Evolutionary conservation across 2,888 invertebrate species (phyloP).

Genomic region (Synanthedon myopaeformis): DNA sequence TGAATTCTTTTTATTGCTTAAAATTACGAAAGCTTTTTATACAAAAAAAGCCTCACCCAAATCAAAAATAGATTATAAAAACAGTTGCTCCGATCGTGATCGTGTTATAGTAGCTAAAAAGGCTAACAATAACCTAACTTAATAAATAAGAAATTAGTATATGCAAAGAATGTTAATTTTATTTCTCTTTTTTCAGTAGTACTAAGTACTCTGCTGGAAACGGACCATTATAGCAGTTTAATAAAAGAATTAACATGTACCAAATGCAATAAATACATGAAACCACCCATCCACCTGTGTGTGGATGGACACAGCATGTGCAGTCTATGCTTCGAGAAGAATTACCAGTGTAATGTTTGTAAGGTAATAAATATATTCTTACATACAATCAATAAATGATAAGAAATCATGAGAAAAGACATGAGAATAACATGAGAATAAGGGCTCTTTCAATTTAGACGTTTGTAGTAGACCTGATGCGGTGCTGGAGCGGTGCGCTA

Average conservation of each 20-base stretch:
- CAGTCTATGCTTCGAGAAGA: conserved; percentile 48
- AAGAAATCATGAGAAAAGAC: background rate
- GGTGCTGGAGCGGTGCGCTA: no score
- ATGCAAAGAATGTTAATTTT: background rate
- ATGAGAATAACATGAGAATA: no score
- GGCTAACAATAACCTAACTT: no score
- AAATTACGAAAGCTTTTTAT: no score
- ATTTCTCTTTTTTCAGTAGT: conserved; percentile 34
- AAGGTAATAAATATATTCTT: conserved; percentile 22
- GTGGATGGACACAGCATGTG: conserved; percentile 63
- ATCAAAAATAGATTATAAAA: no score
- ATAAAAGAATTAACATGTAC: conserved; percentile 61
- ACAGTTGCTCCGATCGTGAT: no score
- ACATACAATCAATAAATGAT: background rate
- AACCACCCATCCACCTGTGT: conserved; percentile 60
- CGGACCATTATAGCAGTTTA: conserved; percentile 60
- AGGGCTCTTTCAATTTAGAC: no score
- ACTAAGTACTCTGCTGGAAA: conserved; percentile 50
- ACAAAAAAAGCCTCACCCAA: no score
- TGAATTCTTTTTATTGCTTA: no score
- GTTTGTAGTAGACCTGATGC: no score
- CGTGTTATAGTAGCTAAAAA: no score
- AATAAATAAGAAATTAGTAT: no score
- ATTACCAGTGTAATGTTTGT: conserved; percentile 54
- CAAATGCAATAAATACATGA: conserved; percentile 59